Evolutionary conservation across 2,888 invertebrate species (phyloP).

Genomic region (Schizotus pectinicornis): DNA sequence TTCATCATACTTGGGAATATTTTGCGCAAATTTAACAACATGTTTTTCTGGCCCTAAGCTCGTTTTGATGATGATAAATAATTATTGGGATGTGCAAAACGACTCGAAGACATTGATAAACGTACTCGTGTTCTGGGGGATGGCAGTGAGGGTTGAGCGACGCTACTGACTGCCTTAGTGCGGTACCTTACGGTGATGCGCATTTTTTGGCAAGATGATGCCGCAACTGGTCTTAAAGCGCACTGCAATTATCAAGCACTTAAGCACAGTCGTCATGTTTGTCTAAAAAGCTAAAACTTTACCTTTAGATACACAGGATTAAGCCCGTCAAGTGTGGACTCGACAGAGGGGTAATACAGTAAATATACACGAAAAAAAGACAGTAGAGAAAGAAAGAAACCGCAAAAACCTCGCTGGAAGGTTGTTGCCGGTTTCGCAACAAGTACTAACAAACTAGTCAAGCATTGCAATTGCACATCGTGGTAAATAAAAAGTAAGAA

Average conservation of each 20-base stretch:
- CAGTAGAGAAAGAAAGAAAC: background rate
- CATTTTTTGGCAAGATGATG: background rate
- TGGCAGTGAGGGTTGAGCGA: no score
- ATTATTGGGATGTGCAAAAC: no score
- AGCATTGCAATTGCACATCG: background rate
- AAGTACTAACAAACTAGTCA: background rate
- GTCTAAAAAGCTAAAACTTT: slow-evolving; percentile 26
- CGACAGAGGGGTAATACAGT: slow-evolving; percentile 18
- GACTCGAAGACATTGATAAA: no score
- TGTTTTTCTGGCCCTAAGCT: no score
- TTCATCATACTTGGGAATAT: no score
- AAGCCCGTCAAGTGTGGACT: slow-evolving; percentile 34
- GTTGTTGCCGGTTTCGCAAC: background rate
- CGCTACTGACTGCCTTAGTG: no score
- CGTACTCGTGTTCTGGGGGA: no score
- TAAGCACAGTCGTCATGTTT: slow-evolving; percentile 16
- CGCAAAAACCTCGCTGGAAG: background rate
- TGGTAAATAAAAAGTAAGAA: no score
- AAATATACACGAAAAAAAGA: background rate
- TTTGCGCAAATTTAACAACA: no score
- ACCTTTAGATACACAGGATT: slow-evolving; percentile 43
- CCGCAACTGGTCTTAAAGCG: slow-evolving; percentile 16
- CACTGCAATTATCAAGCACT: slow-evolving; percentile 18
- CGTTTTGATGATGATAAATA: no score
- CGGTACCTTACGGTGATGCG: no score